A percentile compares a stretch with the other conserved stretches of the same genome.
Evolutionary conservation across 2,888 invertebrate species (phyloP).

Genomic region (Zaprionus bogoriensis): DNA sequence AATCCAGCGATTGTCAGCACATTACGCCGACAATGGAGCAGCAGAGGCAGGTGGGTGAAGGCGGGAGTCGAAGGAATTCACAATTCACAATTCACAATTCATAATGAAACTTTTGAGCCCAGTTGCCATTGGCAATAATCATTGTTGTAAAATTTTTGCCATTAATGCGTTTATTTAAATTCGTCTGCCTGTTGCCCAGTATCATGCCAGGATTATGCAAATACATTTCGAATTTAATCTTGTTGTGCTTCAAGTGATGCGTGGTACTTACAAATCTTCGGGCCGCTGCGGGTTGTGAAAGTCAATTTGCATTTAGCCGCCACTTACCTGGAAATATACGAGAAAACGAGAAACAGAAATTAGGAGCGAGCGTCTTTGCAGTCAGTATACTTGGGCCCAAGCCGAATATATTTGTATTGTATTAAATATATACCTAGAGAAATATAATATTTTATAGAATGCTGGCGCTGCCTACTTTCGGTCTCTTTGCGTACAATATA

Average conservation of each 20-base stretch:
- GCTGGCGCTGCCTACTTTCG: not conserved
- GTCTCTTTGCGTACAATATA: constrained; percentile 23
- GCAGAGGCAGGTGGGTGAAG: not conserved
- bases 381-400: not conserved
- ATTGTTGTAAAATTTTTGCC: constrained; percentile 46
- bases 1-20: constrained; percentile 70
- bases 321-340: constrained; percentile 59
- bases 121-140: constrained; percentile 58
- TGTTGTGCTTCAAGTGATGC: constrained; percentile 20
- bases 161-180: constrained; percentile 68
- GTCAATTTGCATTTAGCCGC: constrained; percentile 32
- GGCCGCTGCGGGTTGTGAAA: not conserved
- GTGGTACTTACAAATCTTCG: constrained; percentile 30
- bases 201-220: constrained; percentile 43
- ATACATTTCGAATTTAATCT: constrained; percentile 21
- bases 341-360: not conserved
- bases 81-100: constrained; percentile 49
- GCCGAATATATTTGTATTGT: not conserved
- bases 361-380: not conserved
- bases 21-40: constrained; percentile 40
- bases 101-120: constrained; percentile 48
- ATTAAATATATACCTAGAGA: not conserved
- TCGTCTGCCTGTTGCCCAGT: constrained; percentile 21
- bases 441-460: constrained; percentile 1
- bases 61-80: too few relatives aligned